Evolutionary conservation across 2,797 vertebrate genomes (phyloP).

Genomic region (Leuciscus waleckii): DNA sequence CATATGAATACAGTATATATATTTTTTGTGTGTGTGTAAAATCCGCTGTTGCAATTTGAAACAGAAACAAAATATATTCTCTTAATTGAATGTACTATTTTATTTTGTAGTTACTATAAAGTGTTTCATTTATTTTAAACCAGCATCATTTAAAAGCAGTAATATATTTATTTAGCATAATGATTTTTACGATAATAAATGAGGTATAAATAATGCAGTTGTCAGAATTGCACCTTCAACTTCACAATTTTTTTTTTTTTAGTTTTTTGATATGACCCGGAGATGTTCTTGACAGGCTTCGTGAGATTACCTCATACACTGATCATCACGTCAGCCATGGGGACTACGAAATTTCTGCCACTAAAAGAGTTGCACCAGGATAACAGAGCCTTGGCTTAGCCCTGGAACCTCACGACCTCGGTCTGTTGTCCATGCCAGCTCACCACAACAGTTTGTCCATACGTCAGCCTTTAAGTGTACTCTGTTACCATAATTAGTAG

Average conservation of each 20-base stretch:
- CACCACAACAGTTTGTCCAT: slow-evolving; percentile 74
- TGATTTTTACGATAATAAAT: not conserved
- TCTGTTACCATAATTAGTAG: slow-evolving; percentile 78
- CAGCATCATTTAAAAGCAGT: not conserved
- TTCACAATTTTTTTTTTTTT: not conserved
- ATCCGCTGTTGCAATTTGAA: not conserved
- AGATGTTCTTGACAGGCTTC: slow-evolving; percentile 6
- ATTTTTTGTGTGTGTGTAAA: not conserved
- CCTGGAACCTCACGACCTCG: slow-evolving; percentile 68
- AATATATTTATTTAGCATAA: not conserved
- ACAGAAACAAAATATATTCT: not conserved
- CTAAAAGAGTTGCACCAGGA: slow-evolving; percentile 60
- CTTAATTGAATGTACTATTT: not conserved
- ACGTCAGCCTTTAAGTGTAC: slow-evolving; percentile 74
- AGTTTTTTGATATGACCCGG: not conserved
- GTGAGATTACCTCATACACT: not conserved
- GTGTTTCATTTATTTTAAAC: not conserved
- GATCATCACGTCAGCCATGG: slow-evolving; percentile 30
- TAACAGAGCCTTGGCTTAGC: slow-evolving; percentile 51
- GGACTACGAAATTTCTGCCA: slow-evolving; percentile 53
- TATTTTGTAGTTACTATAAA: not conserved
- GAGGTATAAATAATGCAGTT: not conserved
- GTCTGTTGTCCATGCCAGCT: slow-evolving; percentile 55
- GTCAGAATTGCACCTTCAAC: not conserved
- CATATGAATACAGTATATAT: too few species aligned